Evolutionary conservation across 2,113 vertebrate species (phyloP), one percentile per base, ranked within the genome.

Genomic region (Lutjanus erythropterus): DNA sequence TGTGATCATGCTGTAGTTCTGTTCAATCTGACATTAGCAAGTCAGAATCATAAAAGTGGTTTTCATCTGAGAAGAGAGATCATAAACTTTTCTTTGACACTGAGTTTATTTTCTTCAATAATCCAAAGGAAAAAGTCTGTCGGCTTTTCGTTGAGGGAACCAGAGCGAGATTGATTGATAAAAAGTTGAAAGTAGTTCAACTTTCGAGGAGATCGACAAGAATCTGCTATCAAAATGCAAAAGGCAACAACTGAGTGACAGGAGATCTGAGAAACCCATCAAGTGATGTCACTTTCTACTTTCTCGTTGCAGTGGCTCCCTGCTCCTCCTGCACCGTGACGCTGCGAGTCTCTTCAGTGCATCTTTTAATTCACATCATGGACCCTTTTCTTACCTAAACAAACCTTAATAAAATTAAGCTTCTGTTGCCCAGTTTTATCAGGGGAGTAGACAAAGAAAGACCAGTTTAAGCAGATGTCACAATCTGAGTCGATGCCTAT

Each of bases 401-500:
- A n/a, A 3, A 6, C 29, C 10, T 16, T 3, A 12, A 18, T 12
- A 18, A 18, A 4, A n/a, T 21, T 1, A 1, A 41, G 7, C 18
- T 31, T 41, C 44, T 46, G 41, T 2, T 55, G 49, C 68, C 35
- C 25, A 33, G 18, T 33, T 77, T 31, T 23, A 50, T 39, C n/a
- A 0, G 21, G 2, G 23, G n/a, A 49, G 14, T 6, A 10, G 42
- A 61, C n/a, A 23, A 29, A 35, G 33, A 25, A 15, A 33, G 16
- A n/a, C 33, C n/a, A 9, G 9, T 25, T 52, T 3, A 12, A 23
- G 33, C 47, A 44, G 2, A 0, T 44, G 31, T 61, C 18, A 53
- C 14, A 33, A 15, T 44, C 9, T 23, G 18, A 29, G 44, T 46
- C 19, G 44, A 47, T 66, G 65, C 74, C 68, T 52, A 69, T 75